phyloP scores from a whole-genome alignment of 1,140 invertebrate genomes.

The Temnothorax nylanderi region DNA sequence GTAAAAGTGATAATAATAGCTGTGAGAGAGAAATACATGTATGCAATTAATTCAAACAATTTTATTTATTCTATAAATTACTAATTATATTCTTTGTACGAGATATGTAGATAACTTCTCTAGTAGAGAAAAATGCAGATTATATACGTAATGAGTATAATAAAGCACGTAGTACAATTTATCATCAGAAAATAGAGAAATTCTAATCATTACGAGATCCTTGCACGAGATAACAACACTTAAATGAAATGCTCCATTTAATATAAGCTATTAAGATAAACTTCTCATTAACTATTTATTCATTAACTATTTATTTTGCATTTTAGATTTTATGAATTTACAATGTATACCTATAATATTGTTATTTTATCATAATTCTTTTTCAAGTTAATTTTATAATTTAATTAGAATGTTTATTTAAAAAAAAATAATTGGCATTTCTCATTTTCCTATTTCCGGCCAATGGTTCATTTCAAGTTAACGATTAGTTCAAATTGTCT shows the following conservation, averaged over 20 bases:
- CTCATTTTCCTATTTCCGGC: conserved; percentile 27
- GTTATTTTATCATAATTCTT: conserved; percentile 3
- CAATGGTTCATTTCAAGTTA: conserved; percentile 20
- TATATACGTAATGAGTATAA: conserved; percentile 17
- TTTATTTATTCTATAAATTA: background rate
- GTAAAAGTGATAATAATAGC: background rate
- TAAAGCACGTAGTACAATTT: conserved; percentile 34
- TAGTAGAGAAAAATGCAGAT: background rate
- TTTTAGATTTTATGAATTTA: background rate
- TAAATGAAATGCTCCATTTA: conserved; percentile 22
- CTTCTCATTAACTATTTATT: background rate
- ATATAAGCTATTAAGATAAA: conserved; percentile 13
- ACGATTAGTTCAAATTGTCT: conserved; percentile 30
- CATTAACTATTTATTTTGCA: background rate
- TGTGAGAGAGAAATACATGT: background rate
- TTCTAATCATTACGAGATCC: conserved; percentile 22
- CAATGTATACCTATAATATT: background rate
- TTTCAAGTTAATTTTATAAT: background rate
- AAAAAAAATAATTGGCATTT: conserved; percentile 9
- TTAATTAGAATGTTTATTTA: conserved; percentile 10
- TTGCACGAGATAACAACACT: conserved; percentile 6
- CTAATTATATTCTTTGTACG: background rate
- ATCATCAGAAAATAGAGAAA: conserved; percentile 37
- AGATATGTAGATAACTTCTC: background rate
- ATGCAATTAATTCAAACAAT: conserved; percentile 9